Base-by-base conservation (phyloP, 1,140 invertebrate genomes). In the Aphidius gifuensis region DNA sequence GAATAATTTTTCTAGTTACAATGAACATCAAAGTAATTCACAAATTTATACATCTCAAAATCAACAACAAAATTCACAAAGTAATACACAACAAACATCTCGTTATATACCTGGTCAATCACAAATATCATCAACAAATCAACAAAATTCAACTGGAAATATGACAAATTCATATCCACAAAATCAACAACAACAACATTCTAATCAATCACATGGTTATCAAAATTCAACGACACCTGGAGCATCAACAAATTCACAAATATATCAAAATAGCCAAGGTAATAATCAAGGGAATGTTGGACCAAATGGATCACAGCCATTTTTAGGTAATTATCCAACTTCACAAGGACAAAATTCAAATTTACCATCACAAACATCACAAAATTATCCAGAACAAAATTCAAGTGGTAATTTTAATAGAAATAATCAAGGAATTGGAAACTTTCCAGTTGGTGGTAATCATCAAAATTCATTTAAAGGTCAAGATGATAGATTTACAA, bases 1-100 rank as follows among this genome's bases (percentile, higher is more conserved):
- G 9, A 60, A 67, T 1, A 77, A 81, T 58, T 80, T 79, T 43
- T 66, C 70, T 1, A 42, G 66, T 9, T 81, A 32, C 23, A 32
- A 80, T 42, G 53, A 68, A 4, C n/a, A 70, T 1, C 21, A 58
- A 1, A 79, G 71, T 66, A 72, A 73, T 21, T 61, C 67, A 59
- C 76, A 74, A 54, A 69, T 62, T 59, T 80, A 78, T 45, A 57
- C 65, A 43, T 39, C 71, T 8, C 32, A 59, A 40, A 49, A 16
- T 8, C 47, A 49, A 49, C 47, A 49, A 49, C 11, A 49, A 16
- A 49, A 49, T 32, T 32, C 23, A 32, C 23, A 32, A 32, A 32
- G 23, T 2, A 32, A 32, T 32, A 32, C 23, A 32, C 47, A 49
- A 32, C 47, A 49, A 49, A 49, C 47, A 11, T 21, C 16, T 16